Evolutionary conservation across 1,140 invertebrate species (phyloP), one percentile per base, ranked within the genome.

Genomic region (Wiebesia pumilae): DNA sequence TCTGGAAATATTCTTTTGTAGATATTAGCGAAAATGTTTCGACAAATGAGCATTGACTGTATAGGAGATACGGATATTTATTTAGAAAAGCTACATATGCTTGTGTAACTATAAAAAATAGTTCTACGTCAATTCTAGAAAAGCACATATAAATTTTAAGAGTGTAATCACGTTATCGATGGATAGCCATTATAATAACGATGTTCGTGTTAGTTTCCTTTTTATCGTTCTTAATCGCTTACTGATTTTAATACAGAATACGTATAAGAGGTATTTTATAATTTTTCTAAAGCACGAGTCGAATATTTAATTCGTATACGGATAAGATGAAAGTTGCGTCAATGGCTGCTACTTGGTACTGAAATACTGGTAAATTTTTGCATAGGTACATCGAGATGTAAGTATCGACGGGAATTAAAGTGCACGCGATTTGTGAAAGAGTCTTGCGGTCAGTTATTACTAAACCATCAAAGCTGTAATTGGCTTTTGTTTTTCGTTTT

Each of bases 401-500:
- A 62, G 78, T 33, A 38, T 35, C 54, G 43, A 62, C 51, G 19
- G 35, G 19, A 80, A 62, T 62, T 79, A 79, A 79, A 30, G n/a
- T 33, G n/a, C 51, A 79, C 47, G 33, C 30, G 69, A 71, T 71
- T 71, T 75, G 71, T 75, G 38, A 80, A 81, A 69, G 62, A 47
- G 69, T 69, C 62, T 10, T 47, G 35, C 38, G 78, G 58, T 80
- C 38, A 33, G 62, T 75, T 75, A 43, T 75, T 75, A 75, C 38
- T 24, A 75, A 43, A 30, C n/a, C 40, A 54, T 40, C 40, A 67
- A 75, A 30, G 38, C 58, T 67, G 58, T 81, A 81, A 81, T 67
- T 81, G 62, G 38, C 51, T 81, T 69, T 40, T 30, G 40, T 69
- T 67, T 69, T 81, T 81, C 58, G 35, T 65, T 67, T 81, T 24